These are phyloP conservation scores for Clarias gariepinus DNA, from an alignment of 2,113 vertebrate species.

Conservation along the genomic window DNA sequence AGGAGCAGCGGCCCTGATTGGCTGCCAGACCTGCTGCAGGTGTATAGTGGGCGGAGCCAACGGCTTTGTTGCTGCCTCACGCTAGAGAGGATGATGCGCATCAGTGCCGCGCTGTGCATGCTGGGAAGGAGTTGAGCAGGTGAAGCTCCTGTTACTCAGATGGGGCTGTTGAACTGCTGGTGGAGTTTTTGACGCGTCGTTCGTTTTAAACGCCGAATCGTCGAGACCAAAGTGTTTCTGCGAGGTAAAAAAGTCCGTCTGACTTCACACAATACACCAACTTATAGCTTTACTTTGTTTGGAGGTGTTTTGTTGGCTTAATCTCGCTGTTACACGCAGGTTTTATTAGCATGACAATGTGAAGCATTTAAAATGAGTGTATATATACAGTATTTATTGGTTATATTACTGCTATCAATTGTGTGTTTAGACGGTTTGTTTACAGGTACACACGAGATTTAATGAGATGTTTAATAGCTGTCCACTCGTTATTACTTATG, in stretches of 20 bases:
- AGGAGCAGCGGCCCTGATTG: background rate
- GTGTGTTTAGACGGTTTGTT: background rate
- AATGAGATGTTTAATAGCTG: background rate
- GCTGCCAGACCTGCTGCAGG: background rate
- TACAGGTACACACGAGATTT: background rate
- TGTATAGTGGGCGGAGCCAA: constrained; percentile 27
- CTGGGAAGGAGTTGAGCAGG: constrained; percentile 68
- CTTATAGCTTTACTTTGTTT: no score
- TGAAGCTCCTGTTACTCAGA: constrained; percentile 58
- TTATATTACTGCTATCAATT: background rate
- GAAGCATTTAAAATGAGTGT: background rate
- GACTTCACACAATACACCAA: background rate
- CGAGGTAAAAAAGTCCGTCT: constrained; percentile 40
- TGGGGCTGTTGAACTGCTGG: background rate
- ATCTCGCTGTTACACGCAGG: background rate
- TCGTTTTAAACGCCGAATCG: background rate
- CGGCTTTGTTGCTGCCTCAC: constrained; percentile 25
- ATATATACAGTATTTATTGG: no score
- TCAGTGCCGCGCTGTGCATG: constrained; percentile 65
- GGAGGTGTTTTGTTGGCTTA: background rate
- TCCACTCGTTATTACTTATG: background rate
- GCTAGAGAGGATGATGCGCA: background rate
- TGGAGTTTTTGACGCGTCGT: background rate
- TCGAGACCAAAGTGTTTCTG: background rate
- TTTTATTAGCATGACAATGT: background rate